Evolutionary conservation across 1,140 invertebrate genomes (phyloP).

Genomic region (Helicoverpa armigera): DNA sequence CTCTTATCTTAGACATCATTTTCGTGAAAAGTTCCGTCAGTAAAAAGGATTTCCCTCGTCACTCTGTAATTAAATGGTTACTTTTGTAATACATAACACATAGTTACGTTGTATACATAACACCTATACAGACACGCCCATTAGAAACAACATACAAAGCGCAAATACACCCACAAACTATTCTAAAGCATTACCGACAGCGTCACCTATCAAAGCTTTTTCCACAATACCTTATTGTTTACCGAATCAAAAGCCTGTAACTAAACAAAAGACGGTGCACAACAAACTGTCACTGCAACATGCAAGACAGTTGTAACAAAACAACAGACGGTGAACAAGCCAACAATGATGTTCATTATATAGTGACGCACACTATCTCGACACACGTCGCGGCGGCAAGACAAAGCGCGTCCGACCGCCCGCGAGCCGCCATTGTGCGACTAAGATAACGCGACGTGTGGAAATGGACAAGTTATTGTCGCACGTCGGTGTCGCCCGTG

Average conservation of each 20-base stretch:
- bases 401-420: slow-evolving; percentile 53
- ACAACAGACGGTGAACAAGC: slow-evolving; percentile 30
- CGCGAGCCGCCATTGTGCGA: slow-evolving; percentile 11
- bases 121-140: too few relatives aligned
- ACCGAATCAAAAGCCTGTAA: not conserved
- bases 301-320: slow-evolving; percentile 47
- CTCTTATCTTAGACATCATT: too few relatives aligned
- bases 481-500: not conserved
- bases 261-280: slow-evolving; percentile 24
- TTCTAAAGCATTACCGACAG: not conserved
- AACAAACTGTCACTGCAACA: slow-evolving; percentile 44
- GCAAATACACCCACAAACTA: not conserved
- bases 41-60: not conserved
- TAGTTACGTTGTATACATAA: too few relatives aligned
- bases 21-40: not conserved
- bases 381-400: slow-evolving; percentile 44
- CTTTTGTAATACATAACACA: too few relatives aligned
- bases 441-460: slow-evolving; percentile 47
- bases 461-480: slow-evolving; percentile 54
- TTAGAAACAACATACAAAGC: not conserved
- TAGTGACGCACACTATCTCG: slow-evolving; percentile 48
- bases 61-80: too few relatives aligned
- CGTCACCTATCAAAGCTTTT: slow-evolving; percentile 16
- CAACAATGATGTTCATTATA: slow-evolving; percentile 54
- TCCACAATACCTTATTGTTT: slow-evolving; percentile 14